Evolutionary conservation across 2,797 vertebrate species (phyloP).

Genomic region (Coracias cyanogaster): DNA sequence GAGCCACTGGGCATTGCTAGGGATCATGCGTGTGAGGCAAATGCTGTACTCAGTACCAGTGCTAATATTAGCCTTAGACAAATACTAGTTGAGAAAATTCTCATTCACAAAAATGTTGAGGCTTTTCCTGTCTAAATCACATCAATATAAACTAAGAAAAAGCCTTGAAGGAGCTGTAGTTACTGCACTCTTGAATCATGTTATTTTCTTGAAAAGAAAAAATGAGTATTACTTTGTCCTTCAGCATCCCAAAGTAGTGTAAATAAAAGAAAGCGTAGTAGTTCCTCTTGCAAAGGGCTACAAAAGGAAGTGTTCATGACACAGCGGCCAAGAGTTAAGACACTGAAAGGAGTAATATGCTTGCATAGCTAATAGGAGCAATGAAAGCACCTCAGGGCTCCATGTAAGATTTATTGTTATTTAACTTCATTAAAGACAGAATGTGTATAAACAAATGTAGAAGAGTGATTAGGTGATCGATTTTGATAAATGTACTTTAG

Average conservation of each 20-base stretch:
- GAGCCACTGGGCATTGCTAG: neutral
- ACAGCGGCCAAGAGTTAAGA: neutral
- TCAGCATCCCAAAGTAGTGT: neutral
- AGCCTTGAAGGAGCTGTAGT: neutral
- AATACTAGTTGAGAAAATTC: neutral
- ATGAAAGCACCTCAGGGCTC: neutral
- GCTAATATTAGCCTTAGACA: neutral
- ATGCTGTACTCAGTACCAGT: neutral
- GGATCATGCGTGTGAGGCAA: rapidly evolving
- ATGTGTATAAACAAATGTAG: neutral
- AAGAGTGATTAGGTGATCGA: neutral
- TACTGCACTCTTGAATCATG: neutral
- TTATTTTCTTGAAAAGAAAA: neutral
- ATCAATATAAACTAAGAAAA: neutral
- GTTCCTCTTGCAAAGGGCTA: neutral
- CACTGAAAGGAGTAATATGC: neutral
- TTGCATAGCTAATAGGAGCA: neutral
- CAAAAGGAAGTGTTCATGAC: neutral
- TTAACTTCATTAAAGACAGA: neutral
- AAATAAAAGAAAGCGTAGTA: neutral
- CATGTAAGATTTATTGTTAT: neutral
- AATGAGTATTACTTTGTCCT: neutral
- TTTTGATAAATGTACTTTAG: neutral
- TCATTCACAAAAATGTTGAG: neutral
- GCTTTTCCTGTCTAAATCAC: neutral